phyloP scores from a whole-genome alignment of 2,113 vertebrate genomes.

The Chunga burmeisteri region DNA sequence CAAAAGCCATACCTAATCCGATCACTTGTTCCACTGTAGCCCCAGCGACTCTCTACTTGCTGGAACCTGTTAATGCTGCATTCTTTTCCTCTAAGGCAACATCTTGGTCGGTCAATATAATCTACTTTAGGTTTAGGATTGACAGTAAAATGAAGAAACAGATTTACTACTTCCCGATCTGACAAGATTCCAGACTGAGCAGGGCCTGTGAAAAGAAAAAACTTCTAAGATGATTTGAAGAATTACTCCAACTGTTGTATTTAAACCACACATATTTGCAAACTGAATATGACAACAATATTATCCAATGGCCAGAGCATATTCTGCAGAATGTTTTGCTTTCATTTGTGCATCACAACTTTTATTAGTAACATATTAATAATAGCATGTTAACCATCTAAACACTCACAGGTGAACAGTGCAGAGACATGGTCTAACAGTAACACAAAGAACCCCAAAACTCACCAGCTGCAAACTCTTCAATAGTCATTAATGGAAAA shows the following conservation, averaged over 20 bases:
- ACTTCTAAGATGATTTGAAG: not conserved
- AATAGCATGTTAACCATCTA: not conserved
- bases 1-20: constrained; percentile 82
- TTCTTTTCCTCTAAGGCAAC: constrained; percentile 92
- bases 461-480: constrained; percentile 93
- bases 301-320: not conserved
- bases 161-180: constrained; percentile 92
- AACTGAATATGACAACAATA: not conserved
- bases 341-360: not conserved
- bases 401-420: not conserved
- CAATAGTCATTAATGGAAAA: constrained; percentile 94
- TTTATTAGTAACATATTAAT: not conserved
- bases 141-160: constrained; percentile 96
- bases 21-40: constrained; percentile 94
- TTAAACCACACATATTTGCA: not conserved
- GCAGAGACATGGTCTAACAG: not conserved
- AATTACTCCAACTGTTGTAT: not conserved
- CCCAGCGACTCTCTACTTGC: constrained; percentile 97
- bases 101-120: constrained; percentile 91
- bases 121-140: constrained; percentile 94
- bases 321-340: not conserved
- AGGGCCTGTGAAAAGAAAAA: constrained; percentile 84
- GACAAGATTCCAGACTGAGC: constrained; percentile 94
- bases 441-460: not conserved
- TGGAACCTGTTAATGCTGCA: constrained; percentile 93